Percentiles rank a stretch among this genome's conserved stretches.
These are phyloP conservation scores for Anoplolepis gracilipes DNA, from an alignment of 1,140 invertebrate species.

Conservation along the genomic window DNA sequence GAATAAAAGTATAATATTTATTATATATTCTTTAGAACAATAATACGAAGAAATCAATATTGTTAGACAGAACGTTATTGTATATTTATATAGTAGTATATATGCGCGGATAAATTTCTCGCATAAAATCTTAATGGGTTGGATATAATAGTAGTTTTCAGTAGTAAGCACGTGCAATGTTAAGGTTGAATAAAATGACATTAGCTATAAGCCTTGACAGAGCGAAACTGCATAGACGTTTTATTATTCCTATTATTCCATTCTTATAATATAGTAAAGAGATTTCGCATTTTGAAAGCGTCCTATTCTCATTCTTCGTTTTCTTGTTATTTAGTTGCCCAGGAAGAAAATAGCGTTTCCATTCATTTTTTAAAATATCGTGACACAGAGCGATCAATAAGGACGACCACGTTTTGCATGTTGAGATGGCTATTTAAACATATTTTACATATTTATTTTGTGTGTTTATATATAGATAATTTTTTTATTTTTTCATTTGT, in stretches of 20 bases:
- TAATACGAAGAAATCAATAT: not conserved
- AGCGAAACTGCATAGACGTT: conserved; percentile 61
- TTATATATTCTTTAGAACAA: too few species aligned
- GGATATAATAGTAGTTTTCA: conserved; percentile 71
- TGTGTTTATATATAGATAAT: conserved; percentile 4
- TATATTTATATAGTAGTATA: conserved; percentile 13
- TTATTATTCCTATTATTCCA: not conserved
- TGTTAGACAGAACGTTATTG: not conserved
- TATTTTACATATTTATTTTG: conserved; percentile 43
- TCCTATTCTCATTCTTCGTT: conserved; percentile 2
- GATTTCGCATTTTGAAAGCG: not conserved
- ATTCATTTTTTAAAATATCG: conserved; percentile 24
- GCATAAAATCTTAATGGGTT: conserved; percentile 64
- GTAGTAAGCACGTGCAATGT: conserved; percentile 72
- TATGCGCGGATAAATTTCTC: conserved; percentile 60
- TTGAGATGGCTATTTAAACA: conserved; percentile 16
- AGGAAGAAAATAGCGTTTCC: not conserved
- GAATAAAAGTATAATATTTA: too few species aligned
- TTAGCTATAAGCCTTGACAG: conserved; percentile 72
- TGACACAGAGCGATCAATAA: conserved; percentile 30
- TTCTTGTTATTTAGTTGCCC: conserved; percentile 44
- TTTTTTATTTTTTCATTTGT: not conserved
- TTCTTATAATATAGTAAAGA: conserved; percentile 53
- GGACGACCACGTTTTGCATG: not conserved
- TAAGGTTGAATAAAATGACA: conserved; percentile 73